Percentiles rank a stretch among this genome's conserved stretches.
Conservation (phyloP, 30 jellyfish, hydroid and myxozoan genomes). For the Catostylus mosaicus region DNA sequence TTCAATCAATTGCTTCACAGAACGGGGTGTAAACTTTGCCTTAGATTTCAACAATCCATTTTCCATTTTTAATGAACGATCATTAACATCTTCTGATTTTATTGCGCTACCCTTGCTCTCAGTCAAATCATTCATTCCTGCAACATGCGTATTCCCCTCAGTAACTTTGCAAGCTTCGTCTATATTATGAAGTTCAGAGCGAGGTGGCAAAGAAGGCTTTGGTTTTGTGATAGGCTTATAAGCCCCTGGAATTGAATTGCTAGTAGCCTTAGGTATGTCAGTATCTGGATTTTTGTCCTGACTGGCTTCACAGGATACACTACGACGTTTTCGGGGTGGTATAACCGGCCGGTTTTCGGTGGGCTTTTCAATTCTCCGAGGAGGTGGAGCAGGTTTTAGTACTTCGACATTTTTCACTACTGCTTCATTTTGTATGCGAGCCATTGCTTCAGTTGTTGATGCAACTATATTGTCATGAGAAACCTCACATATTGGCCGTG, state of each 20-base stretch:
- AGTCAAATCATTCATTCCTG: not conserved
- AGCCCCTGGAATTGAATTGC: conserved; percentile 24
- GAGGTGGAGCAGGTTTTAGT: conserved; percentile 24
- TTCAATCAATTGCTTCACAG: conserved; percentile 44
- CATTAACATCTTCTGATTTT: too few species aligned
- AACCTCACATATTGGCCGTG: not conserved
- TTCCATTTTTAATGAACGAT: not conserved
- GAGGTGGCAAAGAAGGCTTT: conserved; percentile 71
- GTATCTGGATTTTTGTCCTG: not conserved
- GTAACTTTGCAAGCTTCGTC: not conserved
- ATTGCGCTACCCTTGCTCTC: too few species aligned
- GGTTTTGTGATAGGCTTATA: conserved; percentile 41
- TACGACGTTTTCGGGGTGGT: conserved; percentile 32
- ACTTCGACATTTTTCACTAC: not conserved
- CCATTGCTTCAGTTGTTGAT: not conserved
- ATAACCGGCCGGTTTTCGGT: conserved; percentile 12
- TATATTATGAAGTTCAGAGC: conserved; percentile 3
- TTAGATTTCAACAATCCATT: not conserved
- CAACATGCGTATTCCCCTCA: not conserved
- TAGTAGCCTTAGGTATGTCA: not conserved
- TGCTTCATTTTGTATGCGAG: not conserved
- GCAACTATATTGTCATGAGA: not conserved
- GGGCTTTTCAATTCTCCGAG: not conserved
- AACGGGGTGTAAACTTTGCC: conserved; percentile 3
- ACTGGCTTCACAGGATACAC: not conserved